Percentiles rank a stretch among this genome's conserved stretches.
Evolutionary conservation across 2,797 vertebrate genomes (phyloP).

Genomic region (Gouania willdenowi): DNA sequence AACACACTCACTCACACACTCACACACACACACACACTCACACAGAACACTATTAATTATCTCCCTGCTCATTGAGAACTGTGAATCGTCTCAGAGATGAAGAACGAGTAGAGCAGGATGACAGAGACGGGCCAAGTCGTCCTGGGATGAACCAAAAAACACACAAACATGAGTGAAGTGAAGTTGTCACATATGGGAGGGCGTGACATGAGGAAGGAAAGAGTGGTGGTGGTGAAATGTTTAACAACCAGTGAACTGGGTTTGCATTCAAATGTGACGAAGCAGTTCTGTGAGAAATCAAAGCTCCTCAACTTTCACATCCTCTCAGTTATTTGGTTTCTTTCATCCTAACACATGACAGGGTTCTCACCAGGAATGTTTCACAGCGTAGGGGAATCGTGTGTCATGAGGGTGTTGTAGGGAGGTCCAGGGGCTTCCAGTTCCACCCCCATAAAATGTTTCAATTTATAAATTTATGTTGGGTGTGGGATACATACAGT

Average conservation of each 20-base stretch:
- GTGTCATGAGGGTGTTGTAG: no score
- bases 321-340: neutral
- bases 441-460: no score
- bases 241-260: slow-evolving; percentile 20
- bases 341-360: no score
- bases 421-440: no score
- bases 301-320: slow-evolving; percentile 16
- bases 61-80: slow-evolving; percentile 41
- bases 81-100: slow-evolving; percentile 23
- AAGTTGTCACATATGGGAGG: no score
- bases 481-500: no score
- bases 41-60: slow-evolving; percentile 46
- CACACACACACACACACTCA: slow-evolving; percentile 9
- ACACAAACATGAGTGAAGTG: neutral
- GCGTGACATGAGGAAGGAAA: slow-evolving; percentile 3
- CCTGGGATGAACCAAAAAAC: slow-evolving; percentile 15
- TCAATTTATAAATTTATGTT: no score
- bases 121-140: neutral
- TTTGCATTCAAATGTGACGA: slow-evolving; percentile 45
- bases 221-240: slow-evolving; percentile 22
- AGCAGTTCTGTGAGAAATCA: slow-evolving; percentile 17
- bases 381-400: no score
- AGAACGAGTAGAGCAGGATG: neutral
- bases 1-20: slow-evolving; percentile 2
- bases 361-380: no score